Conservation (phyloP, 23 tunicate species). For the Styela plicata region DNA sequence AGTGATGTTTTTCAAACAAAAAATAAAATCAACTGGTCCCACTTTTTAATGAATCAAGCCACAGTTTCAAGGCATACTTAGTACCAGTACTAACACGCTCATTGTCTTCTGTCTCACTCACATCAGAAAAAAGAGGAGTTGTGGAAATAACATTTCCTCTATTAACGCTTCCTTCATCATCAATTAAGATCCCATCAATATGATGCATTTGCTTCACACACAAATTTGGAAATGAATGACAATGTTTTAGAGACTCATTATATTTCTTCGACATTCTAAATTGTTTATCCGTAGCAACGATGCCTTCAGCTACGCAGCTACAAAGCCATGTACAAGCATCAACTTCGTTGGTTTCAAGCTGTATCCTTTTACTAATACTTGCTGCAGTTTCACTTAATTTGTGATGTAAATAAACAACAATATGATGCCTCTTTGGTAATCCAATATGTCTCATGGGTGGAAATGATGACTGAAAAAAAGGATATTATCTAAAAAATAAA, state of each 20-base stretch:
- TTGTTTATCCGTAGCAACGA: conserved; percentile 36
- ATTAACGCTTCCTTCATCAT: conserved; percentile 3
- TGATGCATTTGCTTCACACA: background rate
- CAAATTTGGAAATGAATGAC: background rate
- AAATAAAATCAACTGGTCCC: background rate
- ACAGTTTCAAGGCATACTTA: conserved; percentile 61
- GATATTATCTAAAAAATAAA: background rate
- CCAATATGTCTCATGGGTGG: conserved; percentile 39
- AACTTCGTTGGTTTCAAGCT: conserved; percentile 38
- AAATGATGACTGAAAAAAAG: conserved; percentile 46
- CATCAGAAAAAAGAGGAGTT: background rate
- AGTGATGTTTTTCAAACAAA: too few species aligned
- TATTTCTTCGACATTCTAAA: background rate
- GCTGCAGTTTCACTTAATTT: conserved; percentile 32
- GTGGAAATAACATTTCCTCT: conserved; percentile 13
- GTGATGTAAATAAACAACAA: conserved; percentile 44
- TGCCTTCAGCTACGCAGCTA: conserved; percentile 24
- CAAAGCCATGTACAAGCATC: conserved; percentile 54
- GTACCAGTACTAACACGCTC: conserved; percentile 83
- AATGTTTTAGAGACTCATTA: conserved; percentile 2
- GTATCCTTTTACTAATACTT: conserved; percentile 33
- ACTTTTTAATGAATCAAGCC: conserved; percentile 25
- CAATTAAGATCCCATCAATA: background rate
- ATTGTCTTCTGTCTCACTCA: background rate
- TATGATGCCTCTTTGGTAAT: conserved; percentile 54